Percentiles rank a stretch among this genome's conserved stretches.
Conservation (phyloP, 1,140 invertebrate species). For the Ephestia elutella region DNA sequence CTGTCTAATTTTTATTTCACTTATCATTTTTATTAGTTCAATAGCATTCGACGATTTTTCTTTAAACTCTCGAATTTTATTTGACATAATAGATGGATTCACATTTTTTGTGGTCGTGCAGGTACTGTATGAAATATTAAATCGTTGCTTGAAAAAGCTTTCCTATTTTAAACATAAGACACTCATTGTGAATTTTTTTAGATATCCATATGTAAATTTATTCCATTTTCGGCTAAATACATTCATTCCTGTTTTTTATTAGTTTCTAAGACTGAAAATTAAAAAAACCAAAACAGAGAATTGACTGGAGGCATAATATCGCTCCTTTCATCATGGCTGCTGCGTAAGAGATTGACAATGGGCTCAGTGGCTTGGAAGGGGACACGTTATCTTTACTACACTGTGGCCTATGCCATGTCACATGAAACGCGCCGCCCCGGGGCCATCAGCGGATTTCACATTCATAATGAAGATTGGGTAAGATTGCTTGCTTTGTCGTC, state of each 20-base stretch:
- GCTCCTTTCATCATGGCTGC: conserved; percentile 53
- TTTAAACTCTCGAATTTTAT: no score
- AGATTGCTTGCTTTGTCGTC: conserved; percentile 38
- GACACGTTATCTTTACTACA: conserved; percentile 69
- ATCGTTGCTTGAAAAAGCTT: no score
- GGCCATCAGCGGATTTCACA: conserved; percentile 61
- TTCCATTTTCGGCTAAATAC: no score
- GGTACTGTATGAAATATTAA: no score
- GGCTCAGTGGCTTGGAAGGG: conserved; percentile 65
- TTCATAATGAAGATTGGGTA: conserved; percentile 61
- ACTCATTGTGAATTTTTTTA: no score
- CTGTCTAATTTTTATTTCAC: conserved; percentile 69
- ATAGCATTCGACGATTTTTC: background rate
- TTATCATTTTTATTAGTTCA: conserved; percentile 59
- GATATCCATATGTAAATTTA: no score
- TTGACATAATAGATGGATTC: no score
- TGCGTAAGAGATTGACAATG: conserved; percentile 69
- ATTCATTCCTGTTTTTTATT: no score
- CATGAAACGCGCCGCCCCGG: conserved; percentile 54
- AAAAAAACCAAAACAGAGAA: conserved; percentile 23
- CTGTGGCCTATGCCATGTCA: conserved; percentile 69
- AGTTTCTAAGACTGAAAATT: no score
- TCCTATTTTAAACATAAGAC: no score
- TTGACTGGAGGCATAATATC: conserved; percentile 24
- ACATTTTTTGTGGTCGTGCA: no score